Conservation (phyloP, 2,113 vertebrate species). For the Noturus placidus region DNA sequence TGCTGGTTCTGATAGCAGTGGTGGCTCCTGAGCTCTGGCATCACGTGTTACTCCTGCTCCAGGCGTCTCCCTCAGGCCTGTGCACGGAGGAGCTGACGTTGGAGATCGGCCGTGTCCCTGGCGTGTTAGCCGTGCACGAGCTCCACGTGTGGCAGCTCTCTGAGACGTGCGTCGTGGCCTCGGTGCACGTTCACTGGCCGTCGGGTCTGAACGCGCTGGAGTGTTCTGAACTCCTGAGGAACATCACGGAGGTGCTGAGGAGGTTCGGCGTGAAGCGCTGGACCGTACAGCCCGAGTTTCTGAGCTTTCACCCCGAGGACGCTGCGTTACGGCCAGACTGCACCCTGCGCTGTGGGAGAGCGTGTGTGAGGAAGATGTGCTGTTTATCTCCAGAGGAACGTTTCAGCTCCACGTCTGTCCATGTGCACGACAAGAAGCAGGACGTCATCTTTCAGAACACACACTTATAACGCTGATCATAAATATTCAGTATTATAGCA, state of each 20-base stretch:
- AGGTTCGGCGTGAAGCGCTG: slow-evolving; percentile 66
- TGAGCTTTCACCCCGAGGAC: background rate
- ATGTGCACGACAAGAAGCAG: slow-evolving; percentile 50
- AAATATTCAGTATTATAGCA: background rate
- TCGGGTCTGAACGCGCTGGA: background rate
- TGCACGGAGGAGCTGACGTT: slow-evolving; percentile 56
- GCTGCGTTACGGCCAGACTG: background rate
- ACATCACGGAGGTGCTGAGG: slow-evolving; percentile 64
- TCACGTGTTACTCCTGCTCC: slow-evolving; percentile 69
- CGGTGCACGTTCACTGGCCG: slow-evolving; percentile 71
- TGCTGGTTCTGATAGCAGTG: slow-evolving; percentile 58
- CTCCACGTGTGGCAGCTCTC: slow-evolving; percentile 76
- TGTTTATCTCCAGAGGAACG: slow-evolving; percentile 57
- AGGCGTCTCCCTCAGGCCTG: slow-evolving; percentile 65
- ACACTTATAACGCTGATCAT: slow-evolving; percentile 44
- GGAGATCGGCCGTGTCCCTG: slow-evolving; percentile 62
- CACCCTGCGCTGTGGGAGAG: slow-evolving; percentile 62
- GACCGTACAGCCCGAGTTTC: slow-evolving; percentile 76
- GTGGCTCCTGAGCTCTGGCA: slow-evolving; percentile 61
- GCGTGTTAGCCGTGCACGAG: slow-evolving; percentile 72
- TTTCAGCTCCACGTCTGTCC: slow-evolving; percentile 19
- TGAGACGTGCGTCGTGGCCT: slow-evolving; percentile 63
- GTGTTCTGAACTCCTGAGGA: slow-evolving; percentile 57
- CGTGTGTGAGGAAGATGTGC: slow-evolving; percentile 67
- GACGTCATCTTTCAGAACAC: slow-evolving; percentile 62